Conservation (phyloP, 2,888 invertebrate genomes). For the Sarcophaga rosellei region DNA sequence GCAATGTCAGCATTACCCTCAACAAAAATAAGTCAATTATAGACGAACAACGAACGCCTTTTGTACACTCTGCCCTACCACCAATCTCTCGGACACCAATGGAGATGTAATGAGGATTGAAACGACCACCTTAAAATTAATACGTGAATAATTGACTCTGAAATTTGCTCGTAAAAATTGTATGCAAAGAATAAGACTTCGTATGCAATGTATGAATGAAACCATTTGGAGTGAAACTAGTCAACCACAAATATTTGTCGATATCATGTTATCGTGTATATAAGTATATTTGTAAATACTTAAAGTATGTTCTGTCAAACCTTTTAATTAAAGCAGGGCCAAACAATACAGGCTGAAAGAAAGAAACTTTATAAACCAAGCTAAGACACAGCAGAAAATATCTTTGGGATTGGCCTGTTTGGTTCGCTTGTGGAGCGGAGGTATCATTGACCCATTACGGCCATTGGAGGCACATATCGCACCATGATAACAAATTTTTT, state of each 20-base stretch:
- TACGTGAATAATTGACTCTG: not conserved
- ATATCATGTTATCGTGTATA: not conserved
- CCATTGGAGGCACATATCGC: too few species aligned
- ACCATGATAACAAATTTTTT: too few species aligned
- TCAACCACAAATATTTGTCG: constrained; percentile 40
- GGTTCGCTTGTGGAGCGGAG: too few species aligned
- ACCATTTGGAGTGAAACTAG: constrained; percentile 2
- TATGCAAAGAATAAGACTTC: too few species aligned
- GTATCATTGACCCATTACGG: too few species aligned
- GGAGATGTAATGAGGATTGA: not conserved
- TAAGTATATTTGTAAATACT: not conserved
- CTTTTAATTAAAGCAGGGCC: not conserved
- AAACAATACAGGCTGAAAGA: not conserved
- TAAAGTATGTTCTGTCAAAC: not conserved
- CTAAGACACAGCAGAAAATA: too few species aligned
- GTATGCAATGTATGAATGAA: not conserved
- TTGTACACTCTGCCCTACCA: not conserved
- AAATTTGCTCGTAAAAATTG: not conserved
- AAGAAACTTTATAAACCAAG: too few species aligned
- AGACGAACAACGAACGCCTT: constrained; percentile 28
- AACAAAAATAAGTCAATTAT: constrained; percentile 30
- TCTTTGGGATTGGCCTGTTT: too few species aligned
- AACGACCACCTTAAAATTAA: constrained; percentile 46
- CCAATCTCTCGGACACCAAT: not conserved
- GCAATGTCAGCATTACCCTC: constrained; percentile 39